A percentile compares a stretch with the other conserved stretches of the same genome.
phyloP scores from a whole-genome alignment of 1,140 invertebrate genomes.

The Procambarus clarkii region DNA sequence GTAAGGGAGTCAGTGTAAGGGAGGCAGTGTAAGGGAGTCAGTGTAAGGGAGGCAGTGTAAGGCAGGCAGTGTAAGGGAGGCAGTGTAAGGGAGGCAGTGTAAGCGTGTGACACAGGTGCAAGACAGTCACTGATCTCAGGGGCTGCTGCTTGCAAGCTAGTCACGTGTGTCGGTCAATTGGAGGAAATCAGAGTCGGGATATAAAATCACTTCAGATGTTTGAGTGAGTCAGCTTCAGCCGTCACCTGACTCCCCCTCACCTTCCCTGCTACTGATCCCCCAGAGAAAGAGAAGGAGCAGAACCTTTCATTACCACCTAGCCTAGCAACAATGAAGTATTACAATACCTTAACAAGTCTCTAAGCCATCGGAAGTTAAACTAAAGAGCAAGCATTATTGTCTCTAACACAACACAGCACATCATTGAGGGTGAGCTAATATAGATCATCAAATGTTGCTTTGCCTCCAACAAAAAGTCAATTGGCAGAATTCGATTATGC shows the following conservation, averaged over 20 bases:
- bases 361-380: no score
- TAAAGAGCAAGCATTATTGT: background rate
- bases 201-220: background rate
- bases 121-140: no score
- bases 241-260: background rate
- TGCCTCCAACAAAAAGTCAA: background rate
- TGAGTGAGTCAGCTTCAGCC: background rate
- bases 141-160: background rate
- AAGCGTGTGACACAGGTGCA: no score
- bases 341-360: no score
- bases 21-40: no score
- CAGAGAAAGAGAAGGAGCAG: constrained; percentile 9
- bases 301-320: no score
- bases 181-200: background rate
- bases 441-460: background rate
- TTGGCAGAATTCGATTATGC: constrained; percentile 1
- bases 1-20: no score
- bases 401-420: background rate
- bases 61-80: no score
- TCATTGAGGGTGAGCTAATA: background rate
- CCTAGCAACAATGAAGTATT: no score
- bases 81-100: no score
- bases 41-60: no score
- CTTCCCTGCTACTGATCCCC: background rate
- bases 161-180: constrained; percentile 6